Evolutionary conservation across 1,140 invertebrate species (phyloP).

Genomic region (Drosophila funebris): DNA sequence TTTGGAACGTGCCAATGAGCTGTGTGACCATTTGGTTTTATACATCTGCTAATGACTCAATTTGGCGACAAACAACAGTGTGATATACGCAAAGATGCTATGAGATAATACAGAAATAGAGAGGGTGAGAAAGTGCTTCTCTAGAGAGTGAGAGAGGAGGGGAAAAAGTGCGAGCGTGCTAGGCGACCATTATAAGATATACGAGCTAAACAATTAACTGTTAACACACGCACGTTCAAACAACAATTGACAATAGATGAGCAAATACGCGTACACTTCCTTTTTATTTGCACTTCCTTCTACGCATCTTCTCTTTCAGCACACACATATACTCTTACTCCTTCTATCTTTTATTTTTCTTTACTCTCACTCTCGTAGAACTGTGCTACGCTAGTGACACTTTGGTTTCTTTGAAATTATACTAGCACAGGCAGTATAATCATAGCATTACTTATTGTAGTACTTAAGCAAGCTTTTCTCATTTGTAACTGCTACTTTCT

Average conservation of each 20-base stretch:
- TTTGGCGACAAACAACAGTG: constrained; percentile 60
- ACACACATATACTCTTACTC: too few relatives aligned
- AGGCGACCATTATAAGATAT: constrained; percentile 51
- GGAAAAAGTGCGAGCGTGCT: not conserved
- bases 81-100: not conserved
- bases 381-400: too few relatives aligned
- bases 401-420: too few relatives aligned
- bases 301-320: constrained; percentile 35
- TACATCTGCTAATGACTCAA: constrained; percentile 77
- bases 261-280: constrained; percentile 37
- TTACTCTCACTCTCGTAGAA: not conserved
- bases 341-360: not conserved
- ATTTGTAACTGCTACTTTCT: too few relatives aligned
- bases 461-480: too few relatives aligned
- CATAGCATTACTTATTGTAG: too few relatives aligned
- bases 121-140: not conserved
- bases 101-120: not conserved
- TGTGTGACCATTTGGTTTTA: constrained; percentile 74
- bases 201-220: constrained; percentile 72
- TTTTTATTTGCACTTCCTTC: constrained; percentile 17
- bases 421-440: too few relatives aligned
- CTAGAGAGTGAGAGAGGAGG: not conserved
- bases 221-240: constrained; percentile 37
- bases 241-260: constrained; percentile 30
- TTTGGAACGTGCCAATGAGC: constrained; percentile 74